Percentiles rank a stretch among this genome's conserved stretches.
phyloP scores from a whole-genome alignment of 2,113 vertebrate species.

The Gavialis gangeticus region DNA sequence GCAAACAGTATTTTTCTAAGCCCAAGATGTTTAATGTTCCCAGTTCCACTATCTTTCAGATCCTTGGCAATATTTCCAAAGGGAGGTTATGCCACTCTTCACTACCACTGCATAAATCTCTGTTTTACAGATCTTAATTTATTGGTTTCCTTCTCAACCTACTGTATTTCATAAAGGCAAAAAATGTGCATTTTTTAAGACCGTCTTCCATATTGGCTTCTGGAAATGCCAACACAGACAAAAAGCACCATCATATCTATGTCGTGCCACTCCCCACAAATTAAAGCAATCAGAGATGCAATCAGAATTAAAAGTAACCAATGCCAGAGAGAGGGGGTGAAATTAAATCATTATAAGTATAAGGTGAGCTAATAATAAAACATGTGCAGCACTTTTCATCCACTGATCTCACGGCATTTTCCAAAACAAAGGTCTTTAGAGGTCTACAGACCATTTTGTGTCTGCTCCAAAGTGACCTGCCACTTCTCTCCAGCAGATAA shows the following conservation, averaged over 20 bases:
- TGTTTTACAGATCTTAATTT: neutral
- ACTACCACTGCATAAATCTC: neutral
- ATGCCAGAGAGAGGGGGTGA: neutral
- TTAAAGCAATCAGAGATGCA: too few relatives aligned
- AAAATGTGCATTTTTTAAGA: neutral
- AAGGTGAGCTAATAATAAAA: neutral
- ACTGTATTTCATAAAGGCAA: neutral
- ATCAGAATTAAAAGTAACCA: neutral
- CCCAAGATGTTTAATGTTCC: neutral
- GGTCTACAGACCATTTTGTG: too few relatives aligned
- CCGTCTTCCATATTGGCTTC: rapidly evolving
- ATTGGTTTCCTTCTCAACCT: neutral
- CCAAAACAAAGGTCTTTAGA: neutral
- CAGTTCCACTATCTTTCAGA: neutral
- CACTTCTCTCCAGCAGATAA: too few relatives aligned
- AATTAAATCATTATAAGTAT: neutral
- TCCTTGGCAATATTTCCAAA: neutral
- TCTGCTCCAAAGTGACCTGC: too few relatives aligned
- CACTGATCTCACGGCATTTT: neutral
- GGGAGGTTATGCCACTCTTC: rapidly evolving
- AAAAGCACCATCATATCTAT: rapidly evolving
- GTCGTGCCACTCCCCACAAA: neutral
- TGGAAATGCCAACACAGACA: neutral
- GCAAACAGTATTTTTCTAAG: neutral
- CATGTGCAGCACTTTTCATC: neutral